These are phyloP conservation scores for Bemisia tabaci DNA, from an alignment of 1,140 invertebrate species.

Conservation along the genomic window DNA sequence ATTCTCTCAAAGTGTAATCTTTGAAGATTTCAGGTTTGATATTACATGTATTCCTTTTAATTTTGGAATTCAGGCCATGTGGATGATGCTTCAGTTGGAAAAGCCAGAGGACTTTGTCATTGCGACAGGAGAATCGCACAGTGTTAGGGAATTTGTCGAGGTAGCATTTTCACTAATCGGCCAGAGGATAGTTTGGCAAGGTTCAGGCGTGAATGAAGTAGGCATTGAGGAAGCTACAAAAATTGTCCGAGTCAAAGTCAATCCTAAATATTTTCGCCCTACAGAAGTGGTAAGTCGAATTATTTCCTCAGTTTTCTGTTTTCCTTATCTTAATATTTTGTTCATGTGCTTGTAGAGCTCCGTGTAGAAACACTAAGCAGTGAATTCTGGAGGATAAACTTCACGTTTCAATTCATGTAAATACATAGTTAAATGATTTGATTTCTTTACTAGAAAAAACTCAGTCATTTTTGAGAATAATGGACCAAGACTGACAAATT, in stretches of 20 bases:
- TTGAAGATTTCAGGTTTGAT: too few relatives aligned
- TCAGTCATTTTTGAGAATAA: too few relatives aligned
- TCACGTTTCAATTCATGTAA: not conserved
- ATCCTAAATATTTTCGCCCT: conserved; percentile 90
- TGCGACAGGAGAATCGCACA: conserved; percentile 88
- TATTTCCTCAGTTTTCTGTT: conserved; percentile 15
- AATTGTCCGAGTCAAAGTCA: conserved; percentile 74
- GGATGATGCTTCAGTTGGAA: conserved; percentile 96
- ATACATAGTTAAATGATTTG: too few relatives aligned
- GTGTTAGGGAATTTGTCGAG: conserved; percentile 94
- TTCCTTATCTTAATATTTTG: conserved; percentile 4
- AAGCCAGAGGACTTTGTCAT: conserved; percentile 93
- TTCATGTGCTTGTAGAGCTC: conserved; percentile 1
- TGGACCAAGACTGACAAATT: too few relatives aligned
- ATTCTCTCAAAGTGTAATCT: too few relatives aligned
- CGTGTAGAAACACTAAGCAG: too few relatives aligned
- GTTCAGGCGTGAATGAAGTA: conserved; percentile 68
- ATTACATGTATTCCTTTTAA: too few relatives aligned
- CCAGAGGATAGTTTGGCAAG: conserved; percentile 67
- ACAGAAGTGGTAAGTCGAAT: conserved; percentile 88
- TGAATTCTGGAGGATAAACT: too few relatives aligned
- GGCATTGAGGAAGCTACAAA: conserved; percentile 72
- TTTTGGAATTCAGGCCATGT: conserved; percentile 97
- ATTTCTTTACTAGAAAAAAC: too few relatives aligned
- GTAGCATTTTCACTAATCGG: conserved; percentile 70